Conservation (phyloP, 2,113 vertebrate species). For the Petroica traversi region DNA sequence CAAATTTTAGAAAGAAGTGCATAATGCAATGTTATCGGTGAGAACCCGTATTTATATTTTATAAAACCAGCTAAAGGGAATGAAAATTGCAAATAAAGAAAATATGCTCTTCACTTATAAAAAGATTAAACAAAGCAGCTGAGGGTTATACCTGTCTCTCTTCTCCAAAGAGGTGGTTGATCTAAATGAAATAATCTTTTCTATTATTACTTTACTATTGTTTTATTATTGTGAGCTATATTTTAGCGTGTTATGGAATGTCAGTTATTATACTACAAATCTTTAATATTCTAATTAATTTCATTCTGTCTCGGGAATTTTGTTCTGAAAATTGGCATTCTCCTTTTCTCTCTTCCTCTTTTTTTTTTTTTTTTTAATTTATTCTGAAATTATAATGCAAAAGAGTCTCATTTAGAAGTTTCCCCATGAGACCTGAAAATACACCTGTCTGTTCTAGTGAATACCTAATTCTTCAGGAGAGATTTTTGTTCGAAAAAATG, state of each 20-base stretch:
- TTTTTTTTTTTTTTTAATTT: neutral
- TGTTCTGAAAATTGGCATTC: neutral
- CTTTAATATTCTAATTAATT: neutral
- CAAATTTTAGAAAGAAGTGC: neutral
- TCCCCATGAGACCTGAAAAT: neutral
- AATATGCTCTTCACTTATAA: neutral
- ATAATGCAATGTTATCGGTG: neutral
- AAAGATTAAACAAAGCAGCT: neutral
- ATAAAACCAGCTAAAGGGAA: neutral
- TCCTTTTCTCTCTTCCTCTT: neutral
- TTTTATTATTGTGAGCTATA: neutral
- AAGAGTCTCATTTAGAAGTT: neutral
- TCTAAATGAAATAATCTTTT: neutral
- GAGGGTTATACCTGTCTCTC: neutral
- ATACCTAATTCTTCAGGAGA: neutral
- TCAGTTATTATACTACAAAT: neutral
- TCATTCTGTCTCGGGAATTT: neutral
- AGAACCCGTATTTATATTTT: neutral
- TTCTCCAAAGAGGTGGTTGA: neutral
- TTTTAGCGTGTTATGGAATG: neutral
- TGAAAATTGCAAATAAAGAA: neutral
- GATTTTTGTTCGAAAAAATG: neutral
- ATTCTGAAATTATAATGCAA: neutral
- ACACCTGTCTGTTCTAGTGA: neutral
- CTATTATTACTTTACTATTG: neutral